Conservation (phyloP, 2,113 vertebrate species). For the Oostethus manadensis region DNA sequence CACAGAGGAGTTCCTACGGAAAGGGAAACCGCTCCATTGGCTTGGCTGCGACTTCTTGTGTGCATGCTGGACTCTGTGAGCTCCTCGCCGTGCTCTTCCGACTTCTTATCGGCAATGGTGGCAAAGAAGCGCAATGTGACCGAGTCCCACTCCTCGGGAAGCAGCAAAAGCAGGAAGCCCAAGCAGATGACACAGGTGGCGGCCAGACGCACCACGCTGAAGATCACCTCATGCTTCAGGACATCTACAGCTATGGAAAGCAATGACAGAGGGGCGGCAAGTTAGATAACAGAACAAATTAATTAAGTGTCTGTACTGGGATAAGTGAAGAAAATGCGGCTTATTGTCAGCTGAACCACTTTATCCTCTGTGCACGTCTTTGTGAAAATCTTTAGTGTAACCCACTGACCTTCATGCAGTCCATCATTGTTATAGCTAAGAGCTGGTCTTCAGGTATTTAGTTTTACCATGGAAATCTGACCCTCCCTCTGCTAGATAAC, state of each 20-base stretch:
- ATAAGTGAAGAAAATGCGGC: slow-evolving; percentile 47
- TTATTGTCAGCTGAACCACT: slow-evolving; percentile 53
- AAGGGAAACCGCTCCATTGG: slow-evolving; percentile 88
- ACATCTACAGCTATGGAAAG: slow-evolving; percentile 82
- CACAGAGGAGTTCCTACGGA: slow-evolving; percentile 64
- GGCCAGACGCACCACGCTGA: slow-evolving; percentile 89
- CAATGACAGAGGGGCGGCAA: slow-evolving; percentile 20
- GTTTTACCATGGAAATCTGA: slow-evolving; percentile 62
- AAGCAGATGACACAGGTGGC: slow-evolving; percentile 94
- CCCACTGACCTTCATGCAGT: slow-evolving; percentile 62
- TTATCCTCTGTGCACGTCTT: slow-evolving; percentile 44
- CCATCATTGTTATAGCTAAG: slow-evolving; percentile 51
- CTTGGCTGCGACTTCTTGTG: slow-evolving; percentile 85
- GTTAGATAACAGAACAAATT: slow-evolving; percentile 31
- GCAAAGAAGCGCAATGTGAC: slow-evolving; percentile 91
- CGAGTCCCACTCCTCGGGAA: slow-evolving; percentile 97
- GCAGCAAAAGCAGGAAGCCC: slow-evolving; percentile 90
- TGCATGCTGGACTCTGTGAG: slow-evolving; percentile 81
- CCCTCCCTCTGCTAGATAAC: slow-evolving; percentile 57
- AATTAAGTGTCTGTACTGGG: slow-evolving; percentile 51
- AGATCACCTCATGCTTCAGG: slow-evolving; percentile 95
- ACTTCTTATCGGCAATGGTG: slow-evolving; percentile 90
- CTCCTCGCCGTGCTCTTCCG: slow-evolving; percentile 85
- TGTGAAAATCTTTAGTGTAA: slow-evolving; percentile 43
- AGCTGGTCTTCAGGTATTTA: slow-evolving; percentile 64